Evolutionary conservation across 2,797 vertebrate species (phyloP), one percentile per base, ranked within the genome.

Genomic region (Thalassophryne amazonica): DNA sequence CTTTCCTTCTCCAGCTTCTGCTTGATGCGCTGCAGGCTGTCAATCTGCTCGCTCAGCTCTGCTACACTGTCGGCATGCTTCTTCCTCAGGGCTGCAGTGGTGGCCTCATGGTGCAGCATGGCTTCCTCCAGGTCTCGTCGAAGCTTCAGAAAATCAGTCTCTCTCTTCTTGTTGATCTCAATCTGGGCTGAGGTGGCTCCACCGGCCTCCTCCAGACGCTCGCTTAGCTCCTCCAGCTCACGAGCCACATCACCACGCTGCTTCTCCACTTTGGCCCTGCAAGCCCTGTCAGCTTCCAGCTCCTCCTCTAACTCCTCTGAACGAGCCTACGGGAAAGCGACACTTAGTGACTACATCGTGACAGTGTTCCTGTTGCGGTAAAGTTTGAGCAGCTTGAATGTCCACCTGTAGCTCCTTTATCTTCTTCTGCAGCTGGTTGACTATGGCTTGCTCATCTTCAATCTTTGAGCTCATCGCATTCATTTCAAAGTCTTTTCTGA

Each of bases 1-100:
- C 93, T 91, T 60, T 96, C 95, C 60, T 97, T 98, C 76, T 97
- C 96, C 80, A 98, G 86, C 68, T 96, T 97, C 88, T 98, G 95
- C 75, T 96, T 95, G 70, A 96, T 86, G 0, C 94, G 76, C 82
- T 96, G 94, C 58, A 97, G 87, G 55, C 88, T 94, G 84, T 97
- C 94, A 0, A 95, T 92, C 85, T 97, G 94, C 85, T 97, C 94
- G 0, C 92, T 67, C 53, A 97, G 91, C 85, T 96, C 94, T 0
- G 92, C 92, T 0, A 87, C 53, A 0, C 84, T 89, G 38, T 98
- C 96, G 0, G 91, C 92, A 0, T 97, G 95, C 60, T 97, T 97
- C 80, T 96, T 95, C 2, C 94, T 56, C 67, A 97, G 75, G 0
- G 93, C 57, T 0, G 93, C 93, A 0, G 90, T 86, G 0, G 86